Evolutionary conservation across 2,797 vertebrate genomes (phyloP).

Genomic region (Masticophis lateralis): DNA sequence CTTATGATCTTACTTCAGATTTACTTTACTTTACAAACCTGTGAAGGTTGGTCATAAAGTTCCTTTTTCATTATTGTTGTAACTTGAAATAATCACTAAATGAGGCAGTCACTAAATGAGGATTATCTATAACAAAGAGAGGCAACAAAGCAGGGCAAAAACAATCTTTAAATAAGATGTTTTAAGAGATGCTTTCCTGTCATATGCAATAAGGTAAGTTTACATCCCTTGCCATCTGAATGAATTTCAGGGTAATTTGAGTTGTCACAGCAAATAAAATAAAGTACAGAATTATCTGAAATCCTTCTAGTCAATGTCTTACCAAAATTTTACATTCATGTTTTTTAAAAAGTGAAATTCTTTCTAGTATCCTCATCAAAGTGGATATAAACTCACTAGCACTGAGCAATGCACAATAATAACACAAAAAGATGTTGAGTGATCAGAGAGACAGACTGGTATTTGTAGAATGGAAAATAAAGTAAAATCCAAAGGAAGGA

Average conservation of each 20-base stretch:
- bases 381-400: constrained; percentile 5
- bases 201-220: constrained; percentile 45
- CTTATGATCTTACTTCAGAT: background rate
- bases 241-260: constrained; percentile 46
- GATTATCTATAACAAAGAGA: constrained; percentile 7
- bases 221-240: constrained; percentile 46
- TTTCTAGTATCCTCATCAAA: background rate
- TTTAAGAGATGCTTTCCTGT: constrained; percentile 48
- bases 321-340: constrained; percentile 21
- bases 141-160: constrained; percentile 44
- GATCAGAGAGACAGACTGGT: background rate
- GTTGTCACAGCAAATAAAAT: constrained; percentile 51
- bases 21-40: background rate
- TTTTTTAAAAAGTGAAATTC: background rate
- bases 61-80: background rate
- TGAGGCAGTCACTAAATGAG: background rate
- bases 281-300: constrained; percentile 13
- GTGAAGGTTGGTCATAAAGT: background rate
- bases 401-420: background rate
- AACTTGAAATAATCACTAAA: background rate
- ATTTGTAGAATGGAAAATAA: background rate
- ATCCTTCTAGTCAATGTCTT: constrained; percentile 32
- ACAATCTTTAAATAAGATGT: constrained; percentile 46
- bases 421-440: background rate
- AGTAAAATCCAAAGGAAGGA: background rate